Evolutionary conservation across 2,888 invertebrate species (phyloP).

Genomic region (Panopea generosa): DNA sequence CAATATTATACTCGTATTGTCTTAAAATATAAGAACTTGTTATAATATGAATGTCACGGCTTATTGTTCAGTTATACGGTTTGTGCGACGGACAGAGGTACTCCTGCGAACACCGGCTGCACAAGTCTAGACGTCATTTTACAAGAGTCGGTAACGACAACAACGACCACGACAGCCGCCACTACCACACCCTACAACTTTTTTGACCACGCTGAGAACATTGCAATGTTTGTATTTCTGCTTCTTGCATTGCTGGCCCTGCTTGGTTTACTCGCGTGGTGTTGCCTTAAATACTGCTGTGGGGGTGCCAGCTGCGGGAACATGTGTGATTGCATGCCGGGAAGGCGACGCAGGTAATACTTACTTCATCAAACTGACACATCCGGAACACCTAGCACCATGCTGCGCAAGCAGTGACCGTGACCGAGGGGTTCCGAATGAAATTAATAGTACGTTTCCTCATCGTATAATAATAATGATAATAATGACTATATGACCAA

Average conservation of each 20-base stretch:
- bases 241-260: conserved; percentile 38
- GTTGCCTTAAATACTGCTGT: not conserved
- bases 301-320: not conserved
- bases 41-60: too few species aligned
- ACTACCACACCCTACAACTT: conserved; percentile 37
- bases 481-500: too few species aligned
- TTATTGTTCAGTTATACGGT: conserved; percentile 34
- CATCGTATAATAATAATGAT: too few species aligned
- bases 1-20: too few species aligned
- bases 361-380: too few species aligned
- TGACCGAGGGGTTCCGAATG: too few species aligned
- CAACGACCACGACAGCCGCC: conserved; percentile 35
- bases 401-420: too few species aligned
- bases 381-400: too few species aligned
- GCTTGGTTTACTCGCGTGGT: conserved; percentile 5
- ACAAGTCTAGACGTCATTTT: conserved; percentile 53
- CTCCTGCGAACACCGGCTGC: conserved; percentile 28
- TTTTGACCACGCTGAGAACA: conserved; percentile 43
- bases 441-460: too few species aligned
- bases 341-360: not conserved
- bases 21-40: too few species aligned
- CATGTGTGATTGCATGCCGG: not conserved
- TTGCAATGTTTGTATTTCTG: conserved; percentile 41
- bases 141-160: conserved; percentile 26
- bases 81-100: conserved; percentile 54